phyloP scores from a whole-genome alignment of 2,888 invertebrate genomes.

The Caenorhabditis plicata region DNA sequence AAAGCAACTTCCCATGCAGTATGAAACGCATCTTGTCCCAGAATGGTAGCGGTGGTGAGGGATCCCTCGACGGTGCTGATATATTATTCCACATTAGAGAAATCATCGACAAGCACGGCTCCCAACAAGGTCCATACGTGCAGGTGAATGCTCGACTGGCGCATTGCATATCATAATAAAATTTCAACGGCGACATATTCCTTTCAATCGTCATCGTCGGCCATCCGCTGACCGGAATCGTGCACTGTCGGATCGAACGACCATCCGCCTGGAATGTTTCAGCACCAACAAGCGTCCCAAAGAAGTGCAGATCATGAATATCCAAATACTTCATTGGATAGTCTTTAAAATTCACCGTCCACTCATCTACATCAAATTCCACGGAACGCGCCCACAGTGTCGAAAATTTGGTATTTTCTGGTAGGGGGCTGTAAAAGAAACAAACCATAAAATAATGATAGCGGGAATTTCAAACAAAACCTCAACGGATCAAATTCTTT shows the following conservation, averaged over 20 bases:
- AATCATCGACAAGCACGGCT: conserved; percentile 81
- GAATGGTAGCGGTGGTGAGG: conserved; percentile 88
- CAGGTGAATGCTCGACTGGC: conserved; percentile 75
- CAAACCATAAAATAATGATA: background rate
- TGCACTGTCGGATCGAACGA: conserved; percentile 47
- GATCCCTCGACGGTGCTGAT: conserved; percentile 78
- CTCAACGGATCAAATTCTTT: conserved; percentile 76
- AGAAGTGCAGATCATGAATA: conserved; percentile 77
- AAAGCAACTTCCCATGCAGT: conserved; percentile 86
- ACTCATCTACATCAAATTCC: conserved; percentile 79
- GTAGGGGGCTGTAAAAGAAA: conserved; percentile 9
- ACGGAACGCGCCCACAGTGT: conserved; percentile 91
- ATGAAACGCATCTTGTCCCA: conserved; percentile 90
- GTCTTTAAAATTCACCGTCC: conserved; percentile 85
- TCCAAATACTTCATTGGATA: conserved; percentile 90
- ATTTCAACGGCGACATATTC: conserved; percentile 87
- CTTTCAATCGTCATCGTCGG: conserved; percentile 80
- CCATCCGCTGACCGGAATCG: conserved; percentile 81
- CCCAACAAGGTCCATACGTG: conserved; percentile 99
- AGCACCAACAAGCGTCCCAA: conserved; percentile 86
- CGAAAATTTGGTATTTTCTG: conserved; percentile 44
- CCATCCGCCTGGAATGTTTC: conserved; percentile 70
- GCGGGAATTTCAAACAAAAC: conserved; percentile 1
- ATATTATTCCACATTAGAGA: conserved; percentile 65
- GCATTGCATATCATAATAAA: conserved; percentile 94